Conservation (phyloP, 2,888 invertebrate genomes). For the Brassicogethes aeneus region DNA sequence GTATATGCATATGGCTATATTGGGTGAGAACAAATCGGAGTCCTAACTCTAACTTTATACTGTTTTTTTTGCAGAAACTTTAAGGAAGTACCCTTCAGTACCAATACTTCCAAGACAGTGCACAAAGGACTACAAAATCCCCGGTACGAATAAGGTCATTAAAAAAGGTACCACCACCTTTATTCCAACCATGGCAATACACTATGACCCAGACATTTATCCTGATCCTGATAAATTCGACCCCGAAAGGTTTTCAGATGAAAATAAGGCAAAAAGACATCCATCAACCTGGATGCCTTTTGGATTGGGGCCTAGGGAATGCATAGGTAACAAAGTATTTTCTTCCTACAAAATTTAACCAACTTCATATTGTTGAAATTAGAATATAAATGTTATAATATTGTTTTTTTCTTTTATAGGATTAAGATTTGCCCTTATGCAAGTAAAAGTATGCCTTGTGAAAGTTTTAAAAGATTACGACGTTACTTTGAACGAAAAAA, state of each 20-base stretch:
- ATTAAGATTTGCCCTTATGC: neutral
- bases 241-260: constrained; percentile 30
- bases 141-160: constrained; percentile 6
- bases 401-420: neutral
- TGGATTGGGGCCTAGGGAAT: constrained; percentile 15
- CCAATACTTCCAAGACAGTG: constrained; percentile 10
- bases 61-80: constrained; percentile 8
- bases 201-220: constrained; percentile 33
- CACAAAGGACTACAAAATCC: constrained; percentile 13
- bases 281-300: constrained; percentile 23
- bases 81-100: constrained; percentile 17
- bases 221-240: constrained; percentile 33
- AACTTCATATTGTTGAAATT: no score
- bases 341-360: no score
- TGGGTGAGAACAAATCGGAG: neutral
- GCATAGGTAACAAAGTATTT: constrained; percentile 11
- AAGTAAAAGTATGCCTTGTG: neutral
- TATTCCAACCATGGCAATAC: constrained; percentile 30
- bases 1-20: constrained; percentile 7
- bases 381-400: no score
- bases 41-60: neutral
- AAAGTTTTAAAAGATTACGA: neutral
- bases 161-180: constrained; percentile 8
- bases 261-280: constrained; percentile 22
- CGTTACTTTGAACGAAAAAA: neutral